Percentiles rank a stretch among this genome's conserved stretches.
These are phyloP conservation scores for Sula dactylatra DNA, from an alignment of 2,113 vertebrate genomes.

Conservation along the genomic window DNA sequence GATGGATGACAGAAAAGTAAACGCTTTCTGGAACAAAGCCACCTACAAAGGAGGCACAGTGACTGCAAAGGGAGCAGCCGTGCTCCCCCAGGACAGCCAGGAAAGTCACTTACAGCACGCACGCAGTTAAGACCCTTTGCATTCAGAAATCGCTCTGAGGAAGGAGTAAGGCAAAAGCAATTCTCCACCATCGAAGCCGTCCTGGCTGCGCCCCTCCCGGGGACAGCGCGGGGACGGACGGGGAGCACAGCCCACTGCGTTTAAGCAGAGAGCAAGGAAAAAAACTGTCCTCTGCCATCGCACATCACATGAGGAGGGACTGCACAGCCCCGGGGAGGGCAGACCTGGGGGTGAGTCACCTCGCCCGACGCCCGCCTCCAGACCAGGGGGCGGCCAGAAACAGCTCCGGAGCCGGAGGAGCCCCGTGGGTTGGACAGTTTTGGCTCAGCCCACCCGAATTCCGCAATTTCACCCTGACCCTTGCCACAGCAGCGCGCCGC, in stretches of 20 bases:
- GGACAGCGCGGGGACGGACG: fast-evolving
- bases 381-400: not conserved
- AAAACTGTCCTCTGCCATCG: fast-evolving
- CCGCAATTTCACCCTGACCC: not conserved
- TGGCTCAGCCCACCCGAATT: not conserved
- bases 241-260: not conserved
- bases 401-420: not conserved
- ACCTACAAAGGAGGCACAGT: not conserved
- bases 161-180: not conserved
- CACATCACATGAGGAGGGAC: fast-evolving
- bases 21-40: not conserved
- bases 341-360: not conserved
- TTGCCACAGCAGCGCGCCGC: fast-evolving
- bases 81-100: not conserved
- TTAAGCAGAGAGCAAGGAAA: too few relatives aligned
- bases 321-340: not conserved
- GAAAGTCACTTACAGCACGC: not conserved
- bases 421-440: not conserved
- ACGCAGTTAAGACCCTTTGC: fast-evolving
- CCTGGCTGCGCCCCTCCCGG: not conserved
- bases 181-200: not conserved
- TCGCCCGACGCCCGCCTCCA: too few relatives aligned
- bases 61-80: not conserved
- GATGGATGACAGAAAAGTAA: fast-evolving
- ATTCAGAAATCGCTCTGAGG: fast-evolving